A percentile compares a stretch with the other conserved stretches of the same genome.
Evolutionary conservation across 2,797 vertebrate species (phyloP).

Genomic region (Vultur gryphus): DNA sequence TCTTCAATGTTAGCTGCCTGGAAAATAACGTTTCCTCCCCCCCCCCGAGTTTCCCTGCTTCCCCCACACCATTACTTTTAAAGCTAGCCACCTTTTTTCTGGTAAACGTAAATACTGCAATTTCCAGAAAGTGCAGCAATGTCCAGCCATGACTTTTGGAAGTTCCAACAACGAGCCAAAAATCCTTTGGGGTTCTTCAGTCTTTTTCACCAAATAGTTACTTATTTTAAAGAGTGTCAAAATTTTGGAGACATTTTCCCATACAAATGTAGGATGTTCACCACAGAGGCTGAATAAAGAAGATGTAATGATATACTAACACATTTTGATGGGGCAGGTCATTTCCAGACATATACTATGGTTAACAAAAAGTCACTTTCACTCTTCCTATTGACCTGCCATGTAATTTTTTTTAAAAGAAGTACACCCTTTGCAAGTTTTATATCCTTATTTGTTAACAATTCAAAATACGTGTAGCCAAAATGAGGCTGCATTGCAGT

Average conservation of each 20-base stretch:
- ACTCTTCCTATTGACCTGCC: not conserved
- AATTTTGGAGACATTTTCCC: not conserved
- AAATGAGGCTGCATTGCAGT: not conserved
- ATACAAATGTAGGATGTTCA: not conserved
- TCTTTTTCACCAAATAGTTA: not conserved
- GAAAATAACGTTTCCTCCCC: not conserved
- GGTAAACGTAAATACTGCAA: not conserved
- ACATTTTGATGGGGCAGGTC: rapidly evolving
- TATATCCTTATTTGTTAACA: not conserved
- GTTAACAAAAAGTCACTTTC: not conserved
- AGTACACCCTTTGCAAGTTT: not conserved
- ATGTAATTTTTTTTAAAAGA: not conserved
- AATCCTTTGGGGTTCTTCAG: not conserved
- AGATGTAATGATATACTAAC: not conserved
- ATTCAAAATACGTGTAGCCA: not conserved
- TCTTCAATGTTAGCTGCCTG: not conserved
- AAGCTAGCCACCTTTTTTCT: not conserved
- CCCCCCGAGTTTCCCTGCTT: not conserved
- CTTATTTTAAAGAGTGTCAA: not conserved
- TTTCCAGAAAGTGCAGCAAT: not conserved
- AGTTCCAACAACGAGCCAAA: not conserved
- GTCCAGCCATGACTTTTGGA: not conserved
- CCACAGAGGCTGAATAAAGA: not conserved
- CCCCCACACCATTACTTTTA: not conserved
- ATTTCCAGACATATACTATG: not conserved